Conservation (phyloP, 2,113 vertebrate species). For the Eulacestoma nigropectus region DNA sequence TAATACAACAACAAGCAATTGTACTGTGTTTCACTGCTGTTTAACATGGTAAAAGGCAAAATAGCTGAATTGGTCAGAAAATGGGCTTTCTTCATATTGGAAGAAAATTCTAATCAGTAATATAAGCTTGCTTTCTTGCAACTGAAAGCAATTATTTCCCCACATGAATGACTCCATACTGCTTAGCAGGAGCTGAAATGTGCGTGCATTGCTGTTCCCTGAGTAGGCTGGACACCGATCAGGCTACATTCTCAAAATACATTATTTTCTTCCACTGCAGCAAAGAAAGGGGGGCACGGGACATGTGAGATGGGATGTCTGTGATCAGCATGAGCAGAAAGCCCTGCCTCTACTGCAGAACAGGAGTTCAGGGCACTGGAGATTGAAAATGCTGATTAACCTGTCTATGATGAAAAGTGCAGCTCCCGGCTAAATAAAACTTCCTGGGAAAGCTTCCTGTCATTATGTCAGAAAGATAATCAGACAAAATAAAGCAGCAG, state of each 20-base stretch:
- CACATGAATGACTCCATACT: not conserved
- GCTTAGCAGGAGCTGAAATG: not conserved
- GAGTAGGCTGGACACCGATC: rapidly evolving
- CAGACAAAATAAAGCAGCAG: not conserved
- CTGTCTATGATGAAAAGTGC: not conserved
- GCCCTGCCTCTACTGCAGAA: not conserved
- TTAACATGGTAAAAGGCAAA: not conserved
- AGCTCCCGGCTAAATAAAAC: not conserved
- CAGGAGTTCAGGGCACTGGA: not conserved
- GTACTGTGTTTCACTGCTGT: not conserved
- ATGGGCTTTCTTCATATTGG: not conserved
- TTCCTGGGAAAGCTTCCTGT: not conserved
- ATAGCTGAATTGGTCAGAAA: not conserved
- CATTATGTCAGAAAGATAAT: not conserved
- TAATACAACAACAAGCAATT: not conserved
- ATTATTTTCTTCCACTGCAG: not conserved
- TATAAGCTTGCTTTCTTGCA: not conserved
- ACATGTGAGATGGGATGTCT: not conserved
- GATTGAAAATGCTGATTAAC: not conserved
- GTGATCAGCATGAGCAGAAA: not conserved
- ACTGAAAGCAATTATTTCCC: not conserved
- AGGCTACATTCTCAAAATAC: not conserved
- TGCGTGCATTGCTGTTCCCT: not conserved
- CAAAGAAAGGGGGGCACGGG: not conserved
- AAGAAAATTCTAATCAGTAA: not conserved